Evolutionary conservation across 2,113 vertebrate species (phyloP).

Genomic region (Dascyllus trimaculatus): DNA sequence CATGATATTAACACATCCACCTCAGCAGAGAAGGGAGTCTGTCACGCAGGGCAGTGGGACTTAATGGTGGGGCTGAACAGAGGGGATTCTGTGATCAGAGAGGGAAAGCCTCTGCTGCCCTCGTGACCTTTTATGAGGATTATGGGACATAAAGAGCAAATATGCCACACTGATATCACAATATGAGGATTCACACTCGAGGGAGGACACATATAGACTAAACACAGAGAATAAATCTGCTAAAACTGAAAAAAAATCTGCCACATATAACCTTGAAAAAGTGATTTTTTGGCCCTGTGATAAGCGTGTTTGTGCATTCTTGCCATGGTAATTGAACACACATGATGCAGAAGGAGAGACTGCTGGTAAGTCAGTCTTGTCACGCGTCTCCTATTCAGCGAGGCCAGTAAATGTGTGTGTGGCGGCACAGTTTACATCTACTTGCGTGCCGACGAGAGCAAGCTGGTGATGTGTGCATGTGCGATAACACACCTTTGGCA

Average conservation of each 20-base stretch:
- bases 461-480: slow-evolving; percentile 15
- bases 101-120: slow-evolving; percentile 23
- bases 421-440: not conserved
- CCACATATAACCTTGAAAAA: slow-evolving; percentile 5
- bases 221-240: not conserved
- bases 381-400: slow-evolving; percentile 65
- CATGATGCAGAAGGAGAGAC: slow-evolving; percentile 67
- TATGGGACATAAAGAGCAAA: slow-evolving; percentile 1
- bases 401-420: slow-evolving; percentile 13
- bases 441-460: slow-evolving; percentile 19
- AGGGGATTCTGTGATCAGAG: slow-evolving; percentile 19
- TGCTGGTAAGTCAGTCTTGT: slow-evolving; percentile 50
- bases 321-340: slow-evolving; percentile 73
- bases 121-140: slow-evolving; percentile 26
- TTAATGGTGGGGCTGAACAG: slow-evolving; percentile 14
- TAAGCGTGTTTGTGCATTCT: slow-evolving; percentile 46
- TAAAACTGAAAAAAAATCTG: not conserved
- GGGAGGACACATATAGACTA: not conserved
- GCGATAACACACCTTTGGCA: slow-evolving; percentile 66
- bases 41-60: slow-evolving; percentile 24
- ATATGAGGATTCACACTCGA: slow-evolving; percentile 9
- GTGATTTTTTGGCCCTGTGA: not conserved
- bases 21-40: slow-evolving; percentile 36
- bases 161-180: slow-evolving; percentile 9
- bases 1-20: slow-evolving; percentile 62